Conservation (phyloP, 2,888 invertebrate species). For the Xestobium rufovillosum region DNA sequence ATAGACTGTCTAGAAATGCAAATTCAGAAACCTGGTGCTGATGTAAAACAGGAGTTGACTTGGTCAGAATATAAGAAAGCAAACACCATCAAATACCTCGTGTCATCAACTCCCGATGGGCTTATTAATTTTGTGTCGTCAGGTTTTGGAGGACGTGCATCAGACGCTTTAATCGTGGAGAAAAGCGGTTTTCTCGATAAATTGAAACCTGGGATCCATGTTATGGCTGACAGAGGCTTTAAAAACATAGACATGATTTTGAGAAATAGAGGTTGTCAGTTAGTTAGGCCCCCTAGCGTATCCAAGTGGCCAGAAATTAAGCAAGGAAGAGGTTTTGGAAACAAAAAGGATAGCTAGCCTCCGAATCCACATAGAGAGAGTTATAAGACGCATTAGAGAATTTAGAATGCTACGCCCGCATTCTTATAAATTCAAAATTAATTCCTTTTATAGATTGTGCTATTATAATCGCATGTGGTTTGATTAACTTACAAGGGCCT, state of each 20-base stretch:
- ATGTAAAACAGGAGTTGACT: constrained; percentile 25
- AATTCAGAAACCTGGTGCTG: constrained; percentile 26
- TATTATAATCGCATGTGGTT: too few relatives aligned
- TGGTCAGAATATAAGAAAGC: constrained; percentile 31
- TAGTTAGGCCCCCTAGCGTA: constrained; percentile 26
- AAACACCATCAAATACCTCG: constrained; percentile 30
- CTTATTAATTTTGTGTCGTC: constrained; percentile 25
- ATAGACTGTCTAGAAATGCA: constrained; percentile 28
- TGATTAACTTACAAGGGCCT: too few relatives aligned
- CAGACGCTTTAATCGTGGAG: too few relatives aligned
- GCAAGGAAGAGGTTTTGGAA: constrained; percentile 22
- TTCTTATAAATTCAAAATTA: too few relatives aligned
- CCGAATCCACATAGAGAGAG: constrained; percentile 31
- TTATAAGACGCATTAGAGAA: constrained; percentile 27
- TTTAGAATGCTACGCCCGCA: constrained; percentile 25
- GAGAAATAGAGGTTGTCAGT: constrained; percentile 11
- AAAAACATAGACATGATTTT: constrained; percentile 22
- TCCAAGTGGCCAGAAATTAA: constrained; percentile 13
- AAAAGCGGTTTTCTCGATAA: constrained; percentile 22
- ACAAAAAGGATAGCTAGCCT: constrained; percentile 27
- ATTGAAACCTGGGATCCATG: constrained; percentile 13
- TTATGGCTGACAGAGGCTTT: constrained; percentile 27
- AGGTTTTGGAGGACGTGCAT: constrained; percentile 24
- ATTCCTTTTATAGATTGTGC: too few relatives aligned
- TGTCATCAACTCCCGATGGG: constrained; percentile 25